A percentile compares a stretch with the other conserved stretches of the same genome.
Conservation (phyloP, 2,113 vertebrate genomes). For the Peromyscus californicus region DNA sequence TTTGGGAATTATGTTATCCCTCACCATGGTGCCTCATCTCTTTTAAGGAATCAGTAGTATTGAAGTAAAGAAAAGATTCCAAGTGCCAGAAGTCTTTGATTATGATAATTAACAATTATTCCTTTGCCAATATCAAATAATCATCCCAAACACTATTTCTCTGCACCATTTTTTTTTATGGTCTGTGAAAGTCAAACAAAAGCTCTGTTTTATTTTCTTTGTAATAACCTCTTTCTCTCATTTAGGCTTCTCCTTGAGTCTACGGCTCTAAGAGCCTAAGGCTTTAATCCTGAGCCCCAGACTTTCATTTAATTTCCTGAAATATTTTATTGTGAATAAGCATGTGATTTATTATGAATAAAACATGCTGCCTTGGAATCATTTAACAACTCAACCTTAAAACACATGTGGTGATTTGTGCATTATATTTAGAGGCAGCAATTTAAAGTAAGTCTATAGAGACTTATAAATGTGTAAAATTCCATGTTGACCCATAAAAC, state of each 20-base stretch:
- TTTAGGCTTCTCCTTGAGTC: not conserved
- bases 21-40: not conserved
- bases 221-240: not conserved
- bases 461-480: slow-evolving; percentile 41
- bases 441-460: slow-evolving; percentile 13
- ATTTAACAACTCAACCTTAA: slow-evolving; percentile 64
- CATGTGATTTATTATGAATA: slow-evolving; percentile 50
- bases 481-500: not conserved
- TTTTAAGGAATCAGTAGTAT: not conserved
- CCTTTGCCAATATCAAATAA: not conserved
- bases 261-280: not conserved
- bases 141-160: not conserved
- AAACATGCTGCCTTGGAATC: slow-evolving; percentile 8
- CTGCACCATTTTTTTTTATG: too few relatives aligned
- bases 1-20: not conserved
- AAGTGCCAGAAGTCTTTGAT: not conserved
- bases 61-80: not conserved
- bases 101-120: not conserved
- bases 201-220: not conserved
- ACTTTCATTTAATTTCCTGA: slow-evolving; percentile 38
- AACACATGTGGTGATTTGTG: slow-evolving; percentile 38
- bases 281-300: not conserved
- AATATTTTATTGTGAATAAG: slow-evolving; percentile 21
- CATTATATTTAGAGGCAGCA: slow-evolving; percentile 13
- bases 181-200: not conserved